These are phyloP conservation scores for Microcebus murinus DNA, from an alignment of 2,113 vertebrate species.

Conservation along the genomic window DNA sequence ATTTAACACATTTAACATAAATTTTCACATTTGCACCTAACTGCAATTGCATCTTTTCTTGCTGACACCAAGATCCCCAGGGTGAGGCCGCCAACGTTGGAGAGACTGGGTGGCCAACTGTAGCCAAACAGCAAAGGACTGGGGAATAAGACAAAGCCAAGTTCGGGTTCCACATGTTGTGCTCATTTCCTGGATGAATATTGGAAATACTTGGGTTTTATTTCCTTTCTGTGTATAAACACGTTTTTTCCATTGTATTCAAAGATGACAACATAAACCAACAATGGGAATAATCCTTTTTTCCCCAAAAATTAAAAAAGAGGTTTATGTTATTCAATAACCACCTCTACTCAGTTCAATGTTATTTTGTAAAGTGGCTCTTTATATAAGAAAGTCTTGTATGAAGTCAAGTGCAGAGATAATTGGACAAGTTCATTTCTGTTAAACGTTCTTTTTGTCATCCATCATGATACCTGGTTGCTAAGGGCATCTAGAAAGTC, in stretches of 20 bases:
- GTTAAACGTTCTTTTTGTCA: background rate
- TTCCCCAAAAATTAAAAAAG: background rate
- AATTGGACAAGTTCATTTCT: background rate
- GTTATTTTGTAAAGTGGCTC: background rate
- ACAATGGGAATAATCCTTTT: background rate
- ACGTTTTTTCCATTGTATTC: background rate
- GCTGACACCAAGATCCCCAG: constrained; percentile 43
- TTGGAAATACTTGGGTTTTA: background rate
- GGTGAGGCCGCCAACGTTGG: constrained; percentile 46
- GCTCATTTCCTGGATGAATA: constrained; percentile 37
- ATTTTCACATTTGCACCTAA: constrained; percentile 63
- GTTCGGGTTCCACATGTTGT: constrained; percentile 12
- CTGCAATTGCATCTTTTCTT: constrained; percentile 25
- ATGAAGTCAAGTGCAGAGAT: background rate
- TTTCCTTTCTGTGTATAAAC: constrained; percentile 10
- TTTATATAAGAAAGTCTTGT: background rate
- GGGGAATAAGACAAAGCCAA: constrained; percentile 37
- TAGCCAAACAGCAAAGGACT: background rate
- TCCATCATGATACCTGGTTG: background rate
- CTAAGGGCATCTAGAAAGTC: background rate
- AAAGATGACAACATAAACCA: constrained; percentile 17
- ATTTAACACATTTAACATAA: constrained; percentile 49
- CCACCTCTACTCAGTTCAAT: background rate
- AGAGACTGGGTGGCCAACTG: constrained; percentile 22
- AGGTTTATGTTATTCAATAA: background rate